phyloP scores from a whole-genome alignment of 2,113 vertebrate genomes.

The Campylomormyrus tamandua region DNA sequence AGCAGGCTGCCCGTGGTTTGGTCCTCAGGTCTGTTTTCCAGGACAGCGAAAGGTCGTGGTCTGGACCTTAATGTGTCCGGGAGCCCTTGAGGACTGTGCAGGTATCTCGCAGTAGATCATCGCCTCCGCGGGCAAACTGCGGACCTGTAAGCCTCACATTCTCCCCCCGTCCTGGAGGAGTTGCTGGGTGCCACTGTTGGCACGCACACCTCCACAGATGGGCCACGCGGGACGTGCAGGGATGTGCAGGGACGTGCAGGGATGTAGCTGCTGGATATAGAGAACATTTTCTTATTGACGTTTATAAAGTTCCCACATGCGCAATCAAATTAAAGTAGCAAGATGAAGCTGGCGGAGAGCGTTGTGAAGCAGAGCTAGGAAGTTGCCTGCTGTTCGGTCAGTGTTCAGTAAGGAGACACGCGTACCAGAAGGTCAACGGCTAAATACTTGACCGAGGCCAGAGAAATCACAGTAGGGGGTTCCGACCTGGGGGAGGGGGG shows the following conservation, averaged over 20 bases:
- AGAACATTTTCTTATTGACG: background rate
- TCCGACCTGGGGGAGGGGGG: constrained; percentile 19
- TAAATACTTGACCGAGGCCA: constrained; percentile 25
- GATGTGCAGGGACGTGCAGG: no score
- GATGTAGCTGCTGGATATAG: background rate
- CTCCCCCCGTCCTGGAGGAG: background rate
- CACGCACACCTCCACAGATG: background rate
- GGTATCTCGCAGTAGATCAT: background rate
- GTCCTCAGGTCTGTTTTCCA: background rate
- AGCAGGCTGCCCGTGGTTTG: background rate
- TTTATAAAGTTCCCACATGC: background rate
- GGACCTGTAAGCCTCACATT: constrained; percentile 29
- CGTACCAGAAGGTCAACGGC: constrained; percentile 28
- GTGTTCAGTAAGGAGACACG: constrained; percentile 19
- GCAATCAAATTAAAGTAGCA: background rate
- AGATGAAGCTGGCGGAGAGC: background rate
- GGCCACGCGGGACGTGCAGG: constrained; percentile 28
- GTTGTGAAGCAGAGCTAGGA: background rate
- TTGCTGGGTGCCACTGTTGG: background rate
- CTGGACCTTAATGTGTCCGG: background rate
- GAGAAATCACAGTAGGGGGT: constrained; percentile 22
- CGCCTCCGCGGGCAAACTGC: background rate
- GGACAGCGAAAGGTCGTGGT: background rate
- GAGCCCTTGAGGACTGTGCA: background rate
- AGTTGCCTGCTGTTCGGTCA: background rate